Base-by-base conservation (phyloP, 2,888 invertebrate genomes). In the Tetheella fluctuosa region DNA sequence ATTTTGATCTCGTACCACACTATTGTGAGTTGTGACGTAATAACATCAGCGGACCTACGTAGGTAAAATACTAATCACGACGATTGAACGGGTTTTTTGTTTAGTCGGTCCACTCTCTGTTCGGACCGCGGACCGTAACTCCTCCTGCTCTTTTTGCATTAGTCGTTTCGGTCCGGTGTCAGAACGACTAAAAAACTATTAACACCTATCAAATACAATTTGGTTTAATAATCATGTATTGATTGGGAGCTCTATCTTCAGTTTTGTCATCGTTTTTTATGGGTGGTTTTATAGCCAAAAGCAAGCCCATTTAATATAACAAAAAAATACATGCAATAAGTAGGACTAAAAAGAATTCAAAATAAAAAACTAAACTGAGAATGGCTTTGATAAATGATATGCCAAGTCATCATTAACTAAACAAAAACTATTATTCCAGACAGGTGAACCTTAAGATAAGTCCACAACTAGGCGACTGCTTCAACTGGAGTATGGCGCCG, bases 361-460 rank as follows among this genome's bases (percentile, higher is more conserved):
- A 17, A 42, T n/a, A 7, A 1, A 34, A 30, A 1, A 30, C 10
- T 10, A 30, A 10, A 8, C 10, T 10, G 10, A 30, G 0, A 30
- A 10, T 30, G 7, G 8, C 10, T 10, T 30, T 30, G 8, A 5
- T 30, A 8, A 8, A 30, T 8, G 6, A 30, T 5, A 8, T 30
- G 7, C 30, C 8, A 30, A 34, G 13, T 13, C 1, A 34, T 34
- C 6, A 34, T 34, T 13, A 4, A 13, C 34, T 34, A 13, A 34
- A 13, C 30, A 34, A 34, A 13, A 0, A 3, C 2, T 34, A 4
- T 34, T 34, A 13, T 34, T 34, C 28, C 85, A 94, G 94, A 74
- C 93, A 94, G 84, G 93, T 94, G 78, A 94, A 94, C 78, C 86
- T 94, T 55, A 94, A 92, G 77, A 88, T 91, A 63, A 87, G 84